These are phyloP conservation scores for Cepaea nemoralis DNA, from an alignment of 1,140 invertebrate species.

Conservation along the genomic window DNA sequence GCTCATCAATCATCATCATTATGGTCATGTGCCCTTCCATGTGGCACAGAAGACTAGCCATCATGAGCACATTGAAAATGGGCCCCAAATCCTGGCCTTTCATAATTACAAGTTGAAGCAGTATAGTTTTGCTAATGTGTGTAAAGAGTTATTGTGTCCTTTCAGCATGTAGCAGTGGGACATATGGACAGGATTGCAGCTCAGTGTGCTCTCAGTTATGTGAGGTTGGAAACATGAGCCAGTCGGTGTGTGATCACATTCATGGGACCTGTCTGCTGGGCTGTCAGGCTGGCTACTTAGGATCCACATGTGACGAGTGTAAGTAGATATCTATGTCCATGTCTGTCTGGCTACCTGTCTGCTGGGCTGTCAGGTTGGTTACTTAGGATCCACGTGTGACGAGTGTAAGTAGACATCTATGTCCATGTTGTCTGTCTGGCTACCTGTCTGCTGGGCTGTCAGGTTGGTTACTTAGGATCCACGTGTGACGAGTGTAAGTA, in stretches of 20 bases:
- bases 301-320: not conserved
- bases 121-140: no score
- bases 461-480: not conserved
- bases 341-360: not conserved
- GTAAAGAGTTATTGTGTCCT: no score
- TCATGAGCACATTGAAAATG: no score
- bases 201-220: not conserved
- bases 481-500: not conserved
- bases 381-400: not conserved
- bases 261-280: not conserved
- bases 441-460: not conserved
- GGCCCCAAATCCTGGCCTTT: no score
- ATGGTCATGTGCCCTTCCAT: no score
- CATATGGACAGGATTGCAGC: not conserved
- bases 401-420: not conserved
- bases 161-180: not conserved
- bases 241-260: not conserved
- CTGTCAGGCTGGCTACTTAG: not conserved
- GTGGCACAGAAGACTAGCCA: no score
- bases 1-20: no score
- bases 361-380: not conserved
- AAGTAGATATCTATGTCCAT: not conserved
- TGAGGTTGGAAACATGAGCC: not conserved
- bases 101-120: no score
- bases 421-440: no score